phyloP scores from a whole-genome alignment of 2,797 vertebrate genomes.

The Centropyge bicolor region DNA sequence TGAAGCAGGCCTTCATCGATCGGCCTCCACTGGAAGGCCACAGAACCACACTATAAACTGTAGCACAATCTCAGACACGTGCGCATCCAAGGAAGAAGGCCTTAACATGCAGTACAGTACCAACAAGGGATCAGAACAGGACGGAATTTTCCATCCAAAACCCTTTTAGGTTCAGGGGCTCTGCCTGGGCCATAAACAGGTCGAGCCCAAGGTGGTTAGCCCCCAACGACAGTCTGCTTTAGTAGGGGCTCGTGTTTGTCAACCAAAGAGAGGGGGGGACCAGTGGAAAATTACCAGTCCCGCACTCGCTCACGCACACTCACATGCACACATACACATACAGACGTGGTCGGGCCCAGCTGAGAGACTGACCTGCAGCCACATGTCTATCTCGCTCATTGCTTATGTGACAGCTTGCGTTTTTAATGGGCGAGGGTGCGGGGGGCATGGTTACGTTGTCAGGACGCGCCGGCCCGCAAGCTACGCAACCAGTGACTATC shows the following conservation, averaged over 20 bases:
- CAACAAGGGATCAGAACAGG: slow-evolving; percentile 65
- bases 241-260: slow-evolving; percentile 81
- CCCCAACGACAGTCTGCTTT: slow-evolving; percentile 77
- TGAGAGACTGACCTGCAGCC: slow-evolving; percentile 71
- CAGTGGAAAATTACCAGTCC: slow-evolving; percentile 89
- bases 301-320: slow-evolving; percentile 72
- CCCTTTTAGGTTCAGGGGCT: slow-evolving; percentile 77
- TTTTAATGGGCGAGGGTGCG: slow-evolving; percentile 82
- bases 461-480: slow-evolving; percentile 77
- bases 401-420: slow-evolving; percentile 81
- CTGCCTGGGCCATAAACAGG: slow-evolving; percentile 81
- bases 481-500: slow-evolving; percentile 71
- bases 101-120: slow-evolving; percentile 60
- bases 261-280: slow-evolving; percentile 79
- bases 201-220: slow-evolving; percentile 70
- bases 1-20: slow-evolving; percentile 29
- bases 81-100: slow-evolving; percentile 40
- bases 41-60: slow-evolving; percentile 40
- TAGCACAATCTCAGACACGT: slow-evolving; percentile 38
- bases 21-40: slow-evolving; percentile 42
- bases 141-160: slow-evolving; percentile 87
- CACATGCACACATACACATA: slow-evolving; percentile 55
- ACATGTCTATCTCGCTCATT: slow-evolving; percentile 80
- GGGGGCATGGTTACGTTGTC: slow-evolving; percentile 86
- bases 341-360: slow-evolving; percentile 58